Evolutionary conservation across 1,140 invertebrate species (phyloP).

Genomic region (Zophobas atratus): DNA sequence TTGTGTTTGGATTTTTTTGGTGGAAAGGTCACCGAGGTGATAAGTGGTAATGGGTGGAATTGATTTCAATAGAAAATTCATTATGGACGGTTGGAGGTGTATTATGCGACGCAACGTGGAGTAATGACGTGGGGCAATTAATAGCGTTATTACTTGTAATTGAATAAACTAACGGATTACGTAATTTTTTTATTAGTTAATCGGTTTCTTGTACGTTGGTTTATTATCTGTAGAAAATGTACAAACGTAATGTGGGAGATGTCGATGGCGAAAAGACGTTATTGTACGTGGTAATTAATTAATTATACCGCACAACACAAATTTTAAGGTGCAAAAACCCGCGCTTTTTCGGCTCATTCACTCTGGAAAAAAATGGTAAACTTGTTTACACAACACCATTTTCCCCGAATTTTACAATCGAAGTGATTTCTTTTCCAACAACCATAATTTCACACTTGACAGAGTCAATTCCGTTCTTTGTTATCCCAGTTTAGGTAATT

Average conservation of each 20-base stretch:
- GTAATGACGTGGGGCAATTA: neutral
- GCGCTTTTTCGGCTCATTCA: no score
- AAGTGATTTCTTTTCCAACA: neutral
- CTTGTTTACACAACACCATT: neutral
- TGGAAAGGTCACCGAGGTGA: neutral
- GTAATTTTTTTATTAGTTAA: neutral
- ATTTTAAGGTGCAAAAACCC: no score
- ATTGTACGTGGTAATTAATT: no score
- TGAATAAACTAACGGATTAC: conserved; percentile 8
- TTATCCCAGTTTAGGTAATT: neutral
- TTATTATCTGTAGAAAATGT: no score
- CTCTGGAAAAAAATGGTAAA: no score
- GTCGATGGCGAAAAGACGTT: no score
- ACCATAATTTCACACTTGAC: neutral
- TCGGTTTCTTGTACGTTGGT: neutral
- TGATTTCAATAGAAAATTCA: neutral
- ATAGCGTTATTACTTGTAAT: conserved; percentile 1
- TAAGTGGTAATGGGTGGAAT: neutral
- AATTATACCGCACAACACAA: no score
- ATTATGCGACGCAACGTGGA: neutral
- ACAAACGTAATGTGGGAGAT: no score
- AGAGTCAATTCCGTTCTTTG: neutral
- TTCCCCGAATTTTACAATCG: neutral
- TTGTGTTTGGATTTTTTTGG: neutral
- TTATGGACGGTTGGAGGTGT: neutral